Conservation (phyloP, 2,113 vertebrate species). For the Gnathonemus echidnorhynchus region DNA sequence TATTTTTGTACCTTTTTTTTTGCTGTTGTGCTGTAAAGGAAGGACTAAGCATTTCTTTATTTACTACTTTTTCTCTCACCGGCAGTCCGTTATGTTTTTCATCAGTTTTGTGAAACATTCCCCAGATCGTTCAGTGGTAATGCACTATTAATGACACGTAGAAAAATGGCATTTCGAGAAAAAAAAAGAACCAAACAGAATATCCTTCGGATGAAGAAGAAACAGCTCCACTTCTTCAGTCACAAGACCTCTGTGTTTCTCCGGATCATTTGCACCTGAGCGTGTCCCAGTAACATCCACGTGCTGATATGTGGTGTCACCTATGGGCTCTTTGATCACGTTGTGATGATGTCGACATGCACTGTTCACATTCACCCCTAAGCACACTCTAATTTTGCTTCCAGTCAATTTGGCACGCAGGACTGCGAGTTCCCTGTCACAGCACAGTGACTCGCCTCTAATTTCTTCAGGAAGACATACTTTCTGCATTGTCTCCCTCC, state of each 20-base stretch:
- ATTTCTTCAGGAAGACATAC: conserved; percentile 53
- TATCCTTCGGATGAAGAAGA: neutral
- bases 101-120: neutral
- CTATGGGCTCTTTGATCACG: neutral
- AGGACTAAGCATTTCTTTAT: conserved; percentile 21
- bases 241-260: neutral
- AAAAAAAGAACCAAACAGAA: neutral
- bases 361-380: conserved; percentile 31
- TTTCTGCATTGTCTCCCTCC: conserved; percentile 32
- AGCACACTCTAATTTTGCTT: conserved; percentile 51
- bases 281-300: neutral
- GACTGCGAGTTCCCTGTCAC: conserved; percentile 41
- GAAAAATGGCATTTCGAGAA: neutral
- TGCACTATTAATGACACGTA: neutral
- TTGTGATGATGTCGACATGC: conserved; percentile 1
- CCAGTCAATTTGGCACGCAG: conserved; percentile 48
- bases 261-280: neutral
- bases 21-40: conserved; percentile 10
- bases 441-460: conserved; percentile 48
- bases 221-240: neutral
- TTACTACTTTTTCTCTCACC: neutral
- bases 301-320: neutral
- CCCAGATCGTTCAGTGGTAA: neutral
- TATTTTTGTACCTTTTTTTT: neutral
- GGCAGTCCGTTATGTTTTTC: neutral